Evolutionary conservation across 2,797 vertebrate genomes (phyloP), one percentile per base, ranked within the genome.

Genomic region (Phataginus tricuspis): DNA sequence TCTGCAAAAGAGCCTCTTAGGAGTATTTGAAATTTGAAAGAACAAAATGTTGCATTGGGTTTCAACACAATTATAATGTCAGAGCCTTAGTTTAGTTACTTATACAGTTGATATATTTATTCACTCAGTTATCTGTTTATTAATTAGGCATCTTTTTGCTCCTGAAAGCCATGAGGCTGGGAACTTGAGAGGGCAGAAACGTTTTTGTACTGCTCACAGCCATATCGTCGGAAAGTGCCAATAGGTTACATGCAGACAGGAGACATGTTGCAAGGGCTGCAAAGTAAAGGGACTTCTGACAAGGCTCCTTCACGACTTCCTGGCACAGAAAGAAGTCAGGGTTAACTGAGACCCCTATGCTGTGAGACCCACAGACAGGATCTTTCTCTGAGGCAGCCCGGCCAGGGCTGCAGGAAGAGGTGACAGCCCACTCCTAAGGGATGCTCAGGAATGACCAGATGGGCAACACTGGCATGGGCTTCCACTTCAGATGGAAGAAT

Each of bases 191-290:
- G 88, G 34, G 45, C 14, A 83, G 85, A 55, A 37, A 21, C 0
- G 0, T 59, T 39, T 91, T n/a, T 42, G 11, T 63, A 15, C 59
- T 7, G 1, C 75, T 71, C 21, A 12, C 7, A 49, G 51, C 27
- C 2, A 1, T 8, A 49, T 34, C 49, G 37, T 64, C 15, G 27
- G 37, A 61, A 39, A 61, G 14, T 25, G 1, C 51, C 37, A 7
- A 1, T 2, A 12, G 29, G 34, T 55, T 14, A 21, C 2, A 1
- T 5, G 19, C 11, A 1, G 34, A 21, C 6, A 0, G 9, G 7
- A 42, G n/a, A 51, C 15, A 8, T 1, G 1, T 34, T 55, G 1
- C 21, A 34, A 69, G 59, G 83, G 31, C 34, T 61, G 12, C 94
- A 85, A 7, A 55, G 18, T n/a, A 55, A 68, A 49, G n/a, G 31